phyloP scores from a whole-genome alignment of 2,113 vertebrate species.

The Syrmaticus mikado region DNA sequence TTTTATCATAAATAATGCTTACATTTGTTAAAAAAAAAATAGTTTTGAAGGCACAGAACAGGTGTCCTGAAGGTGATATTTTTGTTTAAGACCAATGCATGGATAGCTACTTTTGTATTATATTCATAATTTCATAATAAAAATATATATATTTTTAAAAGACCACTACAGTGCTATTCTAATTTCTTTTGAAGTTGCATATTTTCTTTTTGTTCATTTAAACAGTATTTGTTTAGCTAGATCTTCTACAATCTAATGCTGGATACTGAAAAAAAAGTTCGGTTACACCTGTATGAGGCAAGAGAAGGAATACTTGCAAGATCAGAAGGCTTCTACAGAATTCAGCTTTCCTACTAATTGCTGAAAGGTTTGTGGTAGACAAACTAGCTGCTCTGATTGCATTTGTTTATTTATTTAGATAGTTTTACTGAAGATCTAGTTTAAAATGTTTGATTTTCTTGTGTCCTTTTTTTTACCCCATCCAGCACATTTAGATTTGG shows the following conservation, averaged over 20 bases:
- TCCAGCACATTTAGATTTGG: not conserved
- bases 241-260: not conserved
- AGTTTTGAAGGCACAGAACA: not conserved
- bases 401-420: not conserved
- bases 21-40: not conserved
- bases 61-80: accelerated
- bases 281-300: not conserved
- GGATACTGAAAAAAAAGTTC: not conserved
- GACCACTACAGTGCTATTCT: not conserved
- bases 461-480: not conserved
- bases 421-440: not conserved
- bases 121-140: conserved; percentile 52
- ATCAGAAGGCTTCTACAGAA: not conserved
- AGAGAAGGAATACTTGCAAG: not conserved
- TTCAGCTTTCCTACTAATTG: not conserved
- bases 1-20: not conserved
- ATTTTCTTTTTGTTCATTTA: not conserved
- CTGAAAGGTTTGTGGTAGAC: not conserved
- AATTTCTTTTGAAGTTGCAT: not conserved
- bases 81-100: conserved; percentile 3
- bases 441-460: not conserved
- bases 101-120: conserved; percentile 8
- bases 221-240: not conserved
- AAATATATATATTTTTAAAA: conserved; percentile 17
- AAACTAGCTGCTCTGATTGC: not conserved